A percentile compares a stretch with the other conserved stretches of the same genome.
Evolutionary conservation across 1,140 invertebrate genomes (phyloP).

Genomic region (Bicyclus anynana): DNA sequence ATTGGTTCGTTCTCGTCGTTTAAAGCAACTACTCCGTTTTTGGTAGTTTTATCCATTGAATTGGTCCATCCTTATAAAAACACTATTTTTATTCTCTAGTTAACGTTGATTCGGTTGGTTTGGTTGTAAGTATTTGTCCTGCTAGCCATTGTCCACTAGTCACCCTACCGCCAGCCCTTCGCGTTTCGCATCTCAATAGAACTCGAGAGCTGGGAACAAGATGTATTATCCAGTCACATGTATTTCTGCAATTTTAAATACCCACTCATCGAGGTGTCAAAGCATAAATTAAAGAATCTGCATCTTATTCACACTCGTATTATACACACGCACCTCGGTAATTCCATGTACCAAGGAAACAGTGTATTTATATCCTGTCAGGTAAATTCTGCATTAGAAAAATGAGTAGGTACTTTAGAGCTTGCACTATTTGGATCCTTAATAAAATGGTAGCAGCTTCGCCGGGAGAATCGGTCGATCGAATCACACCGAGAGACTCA

Average conservation of each 20-base stretch:
- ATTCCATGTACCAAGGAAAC: background rate
- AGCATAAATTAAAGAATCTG: constrained; percentile 1
- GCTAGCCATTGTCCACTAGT: background rate
- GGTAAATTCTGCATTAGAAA: background rate
- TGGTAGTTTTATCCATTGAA: too few relatives aligned
- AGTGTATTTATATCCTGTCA: background rate
- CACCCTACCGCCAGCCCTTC: constrained; percentile 14
- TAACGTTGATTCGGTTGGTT: too few relatives aligned
- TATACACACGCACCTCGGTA: background rate
- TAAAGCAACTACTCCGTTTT: too few relatives aligned
- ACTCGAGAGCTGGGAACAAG: constrained; percentile 24
- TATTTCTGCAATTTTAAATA: constrained; percentile 12
- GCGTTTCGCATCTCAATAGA: constrained; percentile 36
- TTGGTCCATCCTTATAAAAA: too few relatives aligned
- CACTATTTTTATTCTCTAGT: too few relatives aligned
- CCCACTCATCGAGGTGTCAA: background rate
- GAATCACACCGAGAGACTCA: too few relatives aligned
- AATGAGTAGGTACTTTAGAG: too few relatives aligned
- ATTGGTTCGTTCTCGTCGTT: too few relatives aligned
- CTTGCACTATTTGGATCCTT: too few relatives aligned
- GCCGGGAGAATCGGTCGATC: too few relatives aligned
- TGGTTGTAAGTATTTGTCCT: too few relatives aligned
- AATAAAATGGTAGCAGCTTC: too few relatives aligned
- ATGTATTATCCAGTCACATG: constrained; percentile 24
- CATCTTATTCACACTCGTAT: background rate